Base-by-base conservation (phyloP, 2,113 vertebrate species). In the Blennius ocellaris region DNA sequence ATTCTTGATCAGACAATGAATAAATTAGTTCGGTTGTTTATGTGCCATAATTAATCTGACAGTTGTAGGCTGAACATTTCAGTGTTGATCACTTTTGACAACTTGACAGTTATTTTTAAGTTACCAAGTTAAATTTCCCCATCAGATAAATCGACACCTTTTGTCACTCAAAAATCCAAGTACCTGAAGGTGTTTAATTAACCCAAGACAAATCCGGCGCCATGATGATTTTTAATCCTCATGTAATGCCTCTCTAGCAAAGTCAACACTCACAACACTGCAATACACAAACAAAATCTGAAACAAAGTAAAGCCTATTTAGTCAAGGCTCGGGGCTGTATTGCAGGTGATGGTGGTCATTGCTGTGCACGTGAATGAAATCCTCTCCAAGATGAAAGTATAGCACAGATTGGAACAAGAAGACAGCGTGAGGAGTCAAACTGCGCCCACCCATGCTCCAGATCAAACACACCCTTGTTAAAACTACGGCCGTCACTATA, bases 151-250 rank as follows among this genome's bases (percentile, higher is more conserved):
- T 78, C 55, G 76, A 60, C 69, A 81, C 55, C 17, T 79, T 56
- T 65, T 52, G 30, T 43, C 17, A 11, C 51, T 77, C 8, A 49
- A 6, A 57, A n/a, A 45, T 70, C 43, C 66, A 47, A 78, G 40
- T 9, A 11, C 39, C 40, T 48, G 30, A 71, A 67, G 55, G 48
- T 83, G 76, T 86, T 82, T 81, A 72, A 82, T 84, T 55, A 76
- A 56, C 47, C 71, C 40, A 17, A 7, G 40, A 15, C 30, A 74
- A 58, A 30, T 36, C 17, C 53, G 47, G 43, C 45, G 41, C 7
- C 50, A 7, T 36, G 44, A 40, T 64, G 40, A 68, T 53, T 75
- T 61, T 67, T 50, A 52, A 55, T 10, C 61, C 54, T 70, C 8
- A 52, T 61, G 17, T 70, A 66, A 55, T 54, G 2, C 6, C 7